Conservation (phyloP, 2,888 invertebrate genomes). For the Carpatolechia fugitivella region DNA sequence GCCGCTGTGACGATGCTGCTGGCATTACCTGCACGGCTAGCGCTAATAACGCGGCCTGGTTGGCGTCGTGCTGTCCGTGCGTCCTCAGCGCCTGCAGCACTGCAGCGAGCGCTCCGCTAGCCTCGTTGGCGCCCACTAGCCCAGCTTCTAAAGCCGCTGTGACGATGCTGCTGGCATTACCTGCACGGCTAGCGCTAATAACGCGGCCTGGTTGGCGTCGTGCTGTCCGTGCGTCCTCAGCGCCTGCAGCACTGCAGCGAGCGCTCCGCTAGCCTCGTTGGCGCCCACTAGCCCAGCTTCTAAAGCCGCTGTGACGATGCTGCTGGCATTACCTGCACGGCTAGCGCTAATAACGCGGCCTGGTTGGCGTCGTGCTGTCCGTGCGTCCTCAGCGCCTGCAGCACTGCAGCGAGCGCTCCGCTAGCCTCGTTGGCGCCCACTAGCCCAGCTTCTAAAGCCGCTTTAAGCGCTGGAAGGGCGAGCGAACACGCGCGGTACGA, state of each 20-base stretch:
- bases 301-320: too few species aligned
- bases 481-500: conserved; percentile 89
- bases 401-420: conserved; percentile 86
- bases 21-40: too few species aligned
- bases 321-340: conserved; percentile 90
- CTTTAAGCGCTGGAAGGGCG: conserved; percentile 84
- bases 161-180: too few species aligned
- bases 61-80: conserved; percentile 94
- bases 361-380: conserved; percentile 95
- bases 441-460: conserved; percentile 78
- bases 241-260: too few species aligned
- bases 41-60: conserved; percentile 85
- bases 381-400: conserved; percentile 89
- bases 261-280: too few species aligned
- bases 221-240: too few species aligned
- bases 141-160: too few species aligned
- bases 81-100: conserved; percentile 86
- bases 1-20: too few species aligned
- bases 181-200: too few species aligned
- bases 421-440: conserved; percentile 62
- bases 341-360: conserved; percentile 87
- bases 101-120: conserved; percentile 83
- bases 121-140: too few species aligned
- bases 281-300: too few species aligned
- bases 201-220: too few species aligned